Percentiles rank a stretch among this genome's conserved stretches.
Conservation (phyloP, 2,888 invertebrate genomes). For the Aradus depressus region DNA sequence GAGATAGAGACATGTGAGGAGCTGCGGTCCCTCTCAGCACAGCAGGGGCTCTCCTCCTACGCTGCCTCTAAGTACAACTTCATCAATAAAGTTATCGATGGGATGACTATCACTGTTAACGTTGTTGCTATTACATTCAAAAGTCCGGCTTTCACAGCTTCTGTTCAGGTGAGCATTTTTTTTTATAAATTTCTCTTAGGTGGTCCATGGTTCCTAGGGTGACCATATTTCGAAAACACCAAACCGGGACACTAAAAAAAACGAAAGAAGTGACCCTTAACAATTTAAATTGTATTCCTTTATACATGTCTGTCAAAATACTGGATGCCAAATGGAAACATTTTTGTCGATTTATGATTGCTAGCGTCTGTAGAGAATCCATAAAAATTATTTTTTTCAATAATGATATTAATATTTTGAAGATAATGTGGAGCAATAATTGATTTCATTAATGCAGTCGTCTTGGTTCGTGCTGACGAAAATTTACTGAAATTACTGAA, state of each 20-base stretch:
- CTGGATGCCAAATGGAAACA: too few species aligned
- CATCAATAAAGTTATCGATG: constrained; percentile 91
- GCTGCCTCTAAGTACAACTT: constrained; percentile 68
- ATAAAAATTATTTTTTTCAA: too few species aligned
- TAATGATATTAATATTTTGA: too few species aligned
- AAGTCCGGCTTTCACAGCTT: constrained; percentile 89
- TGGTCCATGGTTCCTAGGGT: background rate
- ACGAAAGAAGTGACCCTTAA: background rate
- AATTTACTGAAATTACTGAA: too few species aligned
- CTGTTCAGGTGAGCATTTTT: constrained; percentile 65
- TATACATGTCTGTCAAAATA: too few species aligned
- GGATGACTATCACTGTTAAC: constrained; percentile 91
- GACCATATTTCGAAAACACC: background rate
- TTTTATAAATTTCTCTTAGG: constrained; percentile 15
- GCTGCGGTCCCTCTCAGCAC: constrained; percentile 52
- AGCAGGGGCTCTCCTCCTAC: constrained; percentile 44
- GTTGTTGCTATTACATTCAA: constrained; percentile 87
- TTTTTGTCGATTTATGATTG: too few species aligned
- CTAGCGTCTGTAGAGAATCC: too few species aligned
- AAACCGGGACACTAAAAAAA: background rate
- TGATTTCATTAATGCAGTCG: too few species aligned
- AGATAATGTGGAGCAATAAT: too few species aligned
- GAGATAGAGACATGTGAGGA: constrained; percentile 87
- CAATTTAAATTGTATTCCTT: background rate
- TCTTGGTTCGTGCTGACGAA: too few species aligned